phyloP scores from a whole-genome alignment of 2,888 invertebrate species.

The Eupithecia subumbrata region DNA sequence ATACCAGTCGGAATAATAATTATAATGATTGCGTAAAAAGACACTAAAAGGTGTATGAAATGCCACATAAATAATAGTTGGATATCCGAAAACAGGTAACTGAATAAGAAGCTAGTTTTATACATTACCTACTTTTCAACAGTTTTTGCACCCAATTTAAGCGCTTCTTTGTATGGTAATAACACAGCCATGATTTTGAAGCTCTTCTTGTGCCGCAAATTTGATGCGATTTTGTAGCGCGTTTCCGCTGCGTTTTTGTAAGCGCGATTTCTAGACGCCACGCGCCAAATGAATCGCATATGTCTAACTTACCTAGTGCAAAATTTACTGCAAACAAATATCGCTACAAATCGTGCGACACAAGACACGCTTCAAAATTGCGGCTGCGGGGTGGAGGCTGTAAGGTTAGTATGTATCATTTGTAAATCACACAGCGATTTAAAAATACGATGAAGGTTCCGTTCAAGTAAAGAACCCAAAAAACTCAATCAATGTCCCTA shows the following conservation, averaged over 20 bases:
- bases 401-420: background rate
- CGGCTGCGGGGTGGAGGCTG: no score
- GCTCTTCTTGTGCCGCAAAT: no score
- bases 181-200: background rate
- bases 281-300: no score
- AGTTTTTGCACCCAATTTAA: background rate
- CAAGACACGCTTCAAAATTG: no score
- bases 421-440: background rate
- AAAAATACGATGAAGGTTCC: background rate
- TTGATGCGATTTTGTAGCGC: no score
- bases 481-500: conserved; percentile 45
- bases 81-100: background rate
- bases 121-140: background rate
- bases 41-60: background rate
- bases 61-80: background rate
- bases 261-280: no score
- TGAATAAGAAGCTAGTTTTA: background rate
- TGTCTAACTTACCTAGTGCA: no score
- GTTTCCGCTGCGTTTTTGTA: no score
- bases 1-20: no score
- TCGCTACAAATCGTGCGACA: no score
- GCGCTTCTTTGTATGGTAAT: background rate
- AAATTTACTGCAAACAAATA: no score
- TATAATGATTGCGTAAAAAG: no score
- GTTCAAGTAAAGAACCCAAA: conserved; percentile 7